Base-by-base conservation (phyloP, 2,888 invertebrate genomes). In the Spicauda simplicius region DNA sequence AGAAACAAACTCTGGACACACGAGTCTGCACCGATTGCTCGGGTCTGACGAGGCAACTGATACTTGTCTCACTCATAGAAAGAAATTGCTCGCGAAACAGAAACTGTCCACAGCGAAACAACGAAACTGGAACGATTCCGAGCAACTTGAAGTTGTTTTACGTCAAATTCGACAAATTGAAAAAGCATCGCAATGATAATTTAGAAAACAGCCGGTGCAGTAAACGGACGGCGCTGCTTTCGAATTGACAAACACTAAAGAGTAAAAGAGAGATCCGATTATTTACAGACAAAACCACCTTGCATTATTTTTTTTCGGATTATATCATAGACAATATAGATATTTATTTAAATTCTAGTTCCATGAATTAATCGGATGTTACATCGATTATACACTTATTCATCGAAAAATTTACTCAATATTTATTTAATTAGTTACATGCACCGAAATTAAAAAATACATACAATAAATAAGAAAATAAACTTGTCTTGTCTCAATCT, bases 61-160 rank as follows among this genome's bases (percentile, higher is more conserved):
- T 78, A 82, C 77, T 81, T 87, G 81, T 78, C 83, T 88, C 85
- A 90, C 85, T 83, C 91, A 90, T 88, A 89, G 78, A 90, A 87
- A 84, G 78, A 83, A 81, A 82, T 85, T 84, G 76, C 75, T 76
- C 73, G 73, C 75, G 80, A 84, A 81, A 82, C 76, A 71, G 71
- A 74, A 69, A 72, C 71, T 71, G 78, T 81, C 81, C 83, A 79
- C 73, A 65, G 80, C 71, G 80, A 84, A 85, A 85, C 84, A 84
- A 83, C 81, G 77, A 85, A 87, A 84, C 80, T 81, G 76, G 84
- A 87, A 76, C 87, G 85, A 87, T 81, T 45, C 30, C 12, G 55
- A 57, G 48, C 52, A 25, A 67, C 61, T 84, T 82, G 83, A 84
- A 90, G 83, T 85, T 87, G 88, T 83, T 88, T 88, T 86, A 89